Conservation (phyloP, 2,113 vertebrate genomes). For the Haplochromis vanheusdeni region DNA sequence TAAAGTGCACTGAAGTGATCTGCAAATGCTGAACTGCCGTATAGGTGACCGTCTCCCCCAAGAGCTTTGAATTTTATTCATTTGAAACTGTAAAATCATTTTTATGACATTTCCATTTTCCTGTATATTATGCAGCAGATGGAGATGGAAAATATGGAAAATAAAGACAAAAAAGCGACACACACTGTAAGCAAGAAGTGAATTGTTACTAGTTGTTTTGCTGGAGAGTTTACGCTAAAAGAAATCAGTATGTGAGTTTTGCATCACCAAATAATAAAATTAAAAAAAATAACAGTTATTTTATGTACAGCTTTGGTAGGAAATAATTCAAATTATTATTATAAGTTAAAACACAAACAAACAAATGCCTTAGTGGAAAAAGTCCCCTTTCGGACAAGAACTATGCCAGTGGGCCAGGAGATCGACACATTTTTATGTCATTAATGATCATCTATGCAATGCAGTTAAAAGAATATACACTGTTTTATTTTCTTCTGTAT, state of each 20-base stretch:
- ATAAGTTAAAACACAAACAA: background rate
- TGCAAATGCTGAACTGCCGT: constrained; percentile 6
- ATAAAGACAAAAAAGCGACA: constrained; percentile 6
- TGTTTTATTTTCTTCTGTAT: background rate
- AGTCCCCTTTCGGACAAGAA: background rate
- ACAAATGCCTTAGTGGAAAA: background rate
- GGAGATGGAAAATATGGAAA: background rate
- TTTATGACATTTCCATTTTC: constrained; percentile 22
- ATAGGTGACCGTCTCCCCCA: background rate
- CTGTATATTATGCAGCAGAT: constrained; percentile 7
- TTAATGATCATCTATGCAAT: background rate
- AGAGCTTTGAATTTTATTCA: constrained; percentile 25
- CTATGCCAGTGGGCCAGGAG: background rate
- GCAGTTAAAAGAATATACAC: background rate
- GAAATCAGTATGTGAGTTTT: background rate
- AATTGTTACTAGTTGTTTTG: background rate
- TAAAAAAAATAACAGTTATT: accelerated
- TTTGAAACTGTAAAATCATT: constrained; percentile 14
- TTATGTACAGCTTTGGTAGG: background rate
- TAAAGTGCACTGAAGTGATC: background rate
- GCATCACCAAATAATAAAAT: background rate
- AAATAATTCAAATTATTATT: background rate
- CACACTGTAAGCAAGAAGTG: background rate
- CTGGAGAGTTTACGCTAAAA: background rate
- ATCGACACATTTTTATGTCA: background rate